These are phyloP conservation scores for Pterocles gutturalis DNA, from an alignment of 2,113 vertebrate species.

Conservation along the genomic window DNA sequence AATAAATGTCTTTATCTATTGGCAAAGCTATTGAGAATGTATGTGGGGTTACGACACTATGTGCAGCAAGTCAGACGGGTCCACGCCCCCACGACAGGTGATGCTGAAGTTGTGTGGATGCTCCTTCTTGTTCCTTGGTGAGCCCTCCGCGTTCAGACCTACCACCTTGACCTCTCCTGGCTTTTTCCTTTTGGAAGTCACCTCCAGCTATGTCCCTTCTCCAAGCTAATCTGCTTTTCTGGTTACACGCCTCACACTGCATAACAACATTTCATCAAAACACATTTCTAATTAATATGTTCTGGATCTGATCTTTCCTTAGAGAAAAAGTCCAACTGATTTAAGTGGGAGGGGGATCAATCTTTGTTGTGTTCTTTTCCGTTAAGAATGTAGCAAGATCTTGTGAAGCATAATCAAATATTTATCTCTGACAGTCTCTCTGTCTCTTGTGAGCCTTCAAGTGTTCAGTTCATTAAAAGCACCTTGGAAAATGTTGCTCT, in stretches of 20 bases:
- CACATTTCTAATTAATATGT: neutral
- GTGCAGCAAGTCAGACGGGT: neutral
- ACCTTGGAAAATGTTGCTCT: conserved; percentile 41
- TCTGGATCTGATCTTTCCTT: neutral
- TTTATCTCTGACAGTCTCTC: conserved; percentile 17
- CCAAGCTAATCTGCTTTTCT: neutral
- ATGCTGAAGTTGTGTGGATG: neutral
- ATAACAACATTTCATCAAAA: neutral
- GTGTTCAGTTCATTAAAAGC: conserved; percentile 18
- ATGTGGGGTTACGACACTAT: neutral
- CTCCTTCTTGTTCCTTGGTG: neutral
- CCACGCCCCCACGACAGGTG: neutral
- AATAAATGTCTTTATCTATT: conserved; percentile 53
- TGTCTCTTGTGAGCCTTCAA: conserved; percentile 22
- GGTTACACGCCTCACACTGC: neutral
- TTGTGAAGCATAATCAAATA: conserved; percentile 3
- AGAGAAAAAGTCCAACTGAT: neutral
- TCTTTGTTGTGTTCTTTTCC: neutral
- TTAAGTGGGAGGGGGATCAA: conserved; percentile 14
- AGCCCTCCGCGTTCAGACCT: neutral
- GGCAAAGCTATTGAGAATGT: conserved; percentile 44
- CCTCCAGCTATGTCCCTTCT: neutral
- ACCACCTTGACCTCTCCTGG: neutral
- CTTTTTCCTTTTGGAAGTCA: neutral
- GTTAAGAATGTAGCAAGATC: neutral